Percentiles rank a stretch among this genome's conserved stretches.
Evolutionary conservation across 2,888 invertebrate genomes (phyloP).

Genomic region (Cenopis cana): DNA sequence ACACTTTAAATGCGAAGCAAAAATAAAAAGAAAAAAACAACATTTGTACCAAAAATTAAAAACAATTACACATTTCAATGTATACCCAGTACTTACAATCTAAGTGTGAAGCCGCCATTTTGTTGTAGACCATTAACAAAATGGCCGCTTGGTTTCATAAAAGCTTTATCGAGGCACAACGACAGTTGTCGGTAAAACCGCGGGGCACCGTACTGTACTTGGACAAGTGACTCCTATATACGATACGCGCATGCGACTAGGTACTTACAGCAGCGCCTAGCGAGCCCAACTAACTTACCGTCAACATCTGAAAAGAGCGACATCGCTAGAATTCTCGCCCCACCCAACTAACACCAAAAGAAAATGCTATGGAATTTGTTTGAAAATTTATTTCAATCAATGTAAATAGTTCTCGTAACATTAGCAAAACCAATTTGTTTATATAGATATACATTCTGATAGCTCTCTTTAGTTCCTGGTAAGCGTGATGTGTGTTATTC

Average conservation of each 20-base stretch:
- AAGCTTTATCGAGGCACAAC: conserved; percentile 32
- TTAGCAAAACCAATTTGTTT: conserved; percentile 68
- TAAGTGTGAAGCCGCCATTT: conserved; percentile 73
- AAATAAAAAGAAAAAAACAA: conserved; percentile 71
- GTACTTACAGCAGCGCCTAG: conserved; percentile 59
- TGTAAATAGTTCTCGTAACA: conserved; percentile 78
- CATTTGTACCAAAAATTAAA: conserved; percentile 73
- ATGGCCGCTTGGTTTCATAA: conserved; percentile 68
- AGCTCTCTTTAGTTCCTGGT: conserved; percentile 58
- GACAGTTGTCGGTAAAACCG: conserved; percentile 4
- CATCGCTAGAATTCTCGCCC: conserved; percentile 76
- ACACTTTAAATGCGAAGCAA: conserved; percentile 83
- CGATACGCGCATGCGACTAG: conserved; percentile 50
- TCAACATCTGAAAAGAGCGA: conserved; percentile 84
- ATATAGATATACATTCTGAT: conserved; percentile 59
- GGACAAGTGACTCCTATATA: conserved; percentile 17
- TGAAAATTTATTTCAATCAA: conserved; percentile 74
- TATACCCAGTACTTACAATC: conserved; percentile 78
- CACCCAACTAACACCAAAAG: conserved; percentile 72
- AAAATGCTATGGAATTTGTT: conserved; percentile 81
- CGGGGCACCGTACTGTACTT: background rate
- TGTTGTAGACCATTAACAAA: conserved; percentile 64
- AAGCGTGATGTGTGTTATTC: conserved; percentile 73
- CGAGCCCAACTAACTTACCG: conserved; percentile 80
- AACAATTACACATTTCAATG: conserved; percentile 65